Evolutionary conservation across 2,113 vertebrate species (phyloP).

Genomic region (Hyperopisus bebe): DNA sequence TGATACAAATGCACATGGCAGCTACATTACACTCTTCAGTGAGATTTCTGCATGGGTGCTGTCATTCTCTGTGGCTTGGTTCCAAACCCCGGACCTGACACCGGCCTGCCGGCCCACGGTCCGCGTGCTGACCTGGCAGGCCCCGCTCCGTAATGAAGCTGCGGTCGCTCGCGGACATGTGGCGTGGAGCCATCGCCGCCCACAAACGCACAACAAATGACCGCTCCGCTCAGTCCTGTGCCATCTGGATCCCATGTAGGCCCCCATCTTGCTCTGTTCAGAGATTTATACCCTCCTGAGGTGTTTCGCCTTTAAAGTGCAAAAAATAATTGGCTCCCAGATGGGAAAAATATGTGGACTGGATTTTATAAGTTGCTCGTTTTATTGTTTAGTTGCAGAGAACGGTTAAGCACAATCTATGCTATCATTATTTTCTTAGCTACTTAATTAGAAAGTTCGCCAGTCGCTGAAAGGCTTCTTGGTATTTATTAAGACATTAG

Average conservation of each 20-base stretch:
- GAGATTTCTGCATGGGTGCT: constrained; percentile 36
- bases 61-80: background rate
- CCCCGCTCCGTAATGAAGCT: constrained; percentile 41
- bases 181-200: constrained; percentile 47
- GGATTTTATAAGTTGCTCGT: constrained; percentile 56
- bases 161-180: constrained; percentile 34
- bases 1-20: background rate
- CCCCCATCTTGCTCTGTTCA: constrained; percentile 45
- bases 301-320: constrained; percentile 58
- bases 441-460: constrained; percentile 18
- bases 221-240: constrained; percentile 29
- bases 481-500: constrained; percentile 16
- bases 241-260: constrained; percentile 61
- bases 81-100: background rate
- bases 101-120: background rate
- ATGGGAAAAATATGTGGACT: constrained; percentile 57
- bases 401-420: constrained; percentile 25
- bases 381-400: constrained; percentile 46
- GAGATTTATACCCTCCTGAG: constrained; percentile 58
- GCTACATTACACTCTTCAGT: background rate
- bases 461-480: constrained; percentile 6
- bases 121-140: background rate
- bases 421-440: constrained; percentile 13
- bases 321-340: constrained; percentile 59
- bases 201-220: constrained; percentile 33